Percentiles rank a stretch among this genome's conserved stretches.
phyloP scores from a whole-genome alignment of 2,113 vertebrate species.

The Gasterosteus aculeatus region DNA sequence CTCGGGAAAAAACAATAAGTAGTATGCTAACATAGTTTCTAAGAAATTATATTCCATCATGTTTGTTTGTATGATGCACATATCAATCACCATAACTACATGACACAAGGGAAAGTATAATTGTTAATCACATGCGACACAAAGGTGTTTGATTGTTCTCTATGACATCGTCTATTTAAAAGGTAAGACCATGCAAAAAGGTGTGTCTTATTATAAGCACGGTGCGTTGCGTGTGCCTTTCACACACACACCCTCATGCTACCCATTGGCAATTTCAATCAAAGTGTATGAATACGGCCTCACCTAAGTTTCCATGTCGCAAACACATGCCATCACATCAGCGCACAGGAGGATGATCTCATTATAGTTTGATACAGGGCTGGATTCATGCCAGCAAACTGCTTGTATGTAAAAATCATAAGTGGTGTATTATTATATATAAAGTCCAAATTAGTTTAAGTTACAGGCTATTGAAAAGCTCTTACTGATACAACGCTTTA shows the following conservation, averaged over 20 bases:
- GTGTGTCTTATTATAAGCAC: not conserved
- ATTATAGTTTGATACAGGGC: not conserved
- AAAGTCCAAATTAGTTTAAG: not conserved
- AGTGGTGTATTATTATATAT: not conserved
- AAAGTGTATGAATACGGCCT: not conserved
- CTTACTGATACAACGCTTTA: not conserved
- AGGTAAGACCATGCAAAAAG: slow-evolving; percentile 14
- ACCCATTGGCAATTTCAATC: not conserved
- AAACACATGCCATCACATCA: not conserved
- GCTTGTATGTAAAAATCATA: not conserved
- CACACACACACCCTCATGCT: not conserved
- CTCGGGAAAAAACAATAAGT: not conserved
- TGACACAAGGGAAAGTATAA: not conserved
- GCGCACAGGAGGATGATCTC: not conserved
- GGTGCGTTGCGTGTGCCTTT: not conserved
- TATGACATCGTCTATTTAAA: not conserved
- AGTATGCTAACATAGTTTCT: not conserved
- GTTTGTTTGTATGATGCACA: slow-evolving; percentile 4
- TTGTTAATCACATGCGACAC: not conserved
- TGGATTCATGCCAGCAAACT: not conserved
- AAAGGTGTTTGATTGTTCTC: not conserved
- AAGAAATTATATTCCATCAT: not conserved
- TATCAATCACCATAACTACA: not conserved
- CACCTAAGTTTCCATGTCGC: not conserved
- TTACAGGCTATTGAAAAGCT: not conserved